Conservation (phyloP, 2,113 vertebrate species). For the Machaerirhynchus nigripectus region DNA sequence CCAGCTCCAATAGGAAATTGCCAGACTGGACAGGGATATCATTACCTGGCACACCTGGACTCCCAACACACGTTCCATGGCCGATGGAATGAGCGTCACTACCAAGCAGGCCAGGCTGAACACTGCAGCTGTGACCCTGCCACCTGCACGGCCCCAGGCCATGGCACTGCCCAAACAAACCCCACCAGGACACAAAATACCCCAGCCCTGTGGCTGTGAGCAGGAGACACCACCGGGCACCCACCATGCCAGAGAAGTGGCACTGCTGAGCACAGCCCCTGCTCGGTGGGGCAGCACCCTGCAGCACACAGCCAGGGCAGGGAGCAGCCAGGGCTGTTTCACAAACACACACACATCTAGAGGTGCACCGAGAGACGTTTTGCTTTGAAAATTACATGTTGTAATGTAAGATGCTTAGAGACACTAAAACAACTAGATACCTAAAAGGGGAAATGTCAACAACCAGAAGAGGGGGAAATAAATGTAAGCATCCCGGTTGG, state of each 20-base stretch:
- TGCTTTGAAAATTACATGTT: not conserved
- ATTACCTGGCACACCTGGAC: not conserved
- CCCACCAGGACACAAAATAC: not conserved
- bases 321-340: not conserved
- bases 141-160: not conserved
- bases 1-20: not conserved
- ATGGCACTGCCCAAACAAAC: not conserved
- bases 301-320: not conserved
- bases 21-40: not conserved
- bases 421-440: not conserved
- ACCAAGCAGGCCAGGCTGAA: not conserved
- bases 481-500: not conserved
- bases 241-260: not conserved
- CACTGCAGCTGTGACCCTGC: not conserved
- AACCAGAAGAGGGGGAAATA: not conserved
- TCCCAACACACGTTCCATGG: not conserved
- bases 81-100: accelerated
- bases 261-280: not conserved
- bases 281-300: not conserved
- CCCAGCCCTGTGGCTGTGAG: not conserved
- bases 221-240: not conserved
- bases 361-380: not conserved
- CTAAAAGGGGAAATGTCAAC: not conserved
- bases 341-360: not conserved
- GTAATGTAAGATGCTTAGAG: not conserved